phyloP scores from a whole-genome alignment of 2,113 vertebrate genomes.

The Talpa occidentalis region DNA sequence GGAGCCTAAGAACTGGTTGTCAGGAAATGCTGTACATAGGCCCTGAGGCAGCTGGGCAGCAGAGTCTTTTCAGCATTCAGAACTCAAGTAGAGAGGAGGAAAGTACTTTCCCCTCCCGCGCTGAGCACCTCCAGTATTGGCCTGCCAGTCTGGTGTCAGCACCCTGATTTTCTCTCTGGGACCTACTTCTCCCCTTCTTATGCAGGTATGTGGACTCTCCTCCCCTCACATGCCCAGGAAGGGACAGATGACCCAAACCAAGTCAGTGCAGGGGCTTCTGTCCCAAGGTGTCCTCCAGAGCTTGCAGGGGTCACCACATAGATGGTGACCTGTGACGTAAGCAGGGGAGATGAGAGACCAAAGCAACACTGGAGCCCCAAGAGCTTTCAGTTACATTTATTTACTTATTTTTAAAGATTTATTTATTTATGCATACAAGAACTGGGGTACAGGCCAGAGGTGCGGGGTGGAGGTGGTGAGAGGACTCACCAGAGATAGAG shows the following conservation, averaged over 20 bases:
- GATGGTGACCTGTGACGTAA: no score
- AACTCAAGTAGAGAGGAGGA: neutral
- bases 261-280: neutral
- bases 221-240: neutral
- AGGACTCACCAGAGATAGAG: no score
- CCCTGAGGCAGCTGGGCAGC: neutral
- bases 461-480: no score
- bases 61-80: neutral
- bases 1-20: neutral
- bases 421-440: no score
- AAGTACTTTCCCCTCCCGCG: neutral
- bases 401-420: no score
- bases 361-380: neutral
- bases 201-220: no score
- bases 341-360: neutral
- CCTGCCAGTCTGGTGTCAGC: neutral
- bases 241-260: no score
- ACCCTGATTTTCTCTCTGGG: neutral
- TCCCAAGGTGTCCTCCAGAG: neutral
- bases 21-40: no score
- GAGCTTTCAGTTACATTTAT: neutral
- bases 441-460: no score
- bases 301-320: neutral
- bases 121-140: neutral
- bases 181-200: neutral